Base-by-base conservation (phyloP, 2,113 vertebrate genomes). In the Sitta europaea region DNA sequence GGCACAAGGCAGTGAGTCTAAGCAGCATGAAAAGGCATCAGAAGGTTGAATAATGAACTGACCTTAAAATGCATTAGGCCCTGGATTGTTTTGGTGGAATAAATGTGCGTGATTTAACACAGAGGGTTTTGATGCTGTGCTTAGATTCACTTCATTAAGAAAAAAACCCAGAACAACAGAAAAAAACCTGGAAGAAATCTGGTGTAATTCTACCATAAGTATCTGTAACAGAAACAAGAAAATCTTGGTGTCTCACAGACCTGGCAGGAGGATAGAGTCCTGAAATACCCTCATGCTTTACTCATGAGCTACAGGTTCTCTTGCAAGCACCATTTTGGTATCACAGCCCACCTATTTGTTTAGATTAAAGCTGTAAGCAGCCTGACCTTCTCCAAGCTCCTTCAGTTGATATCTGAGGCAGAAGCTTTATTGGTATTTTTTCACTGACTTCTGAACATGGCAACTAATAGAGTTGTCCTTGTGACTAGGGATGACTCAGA, bases 21-120 rank as follows among this genome's bases (percentile, higher is more conserved):
- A 92, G 67, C 72, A 95, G 54, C 59, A 43, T 92, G 87, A 95
- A 97, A 97, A 94, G 83, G 58, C 70, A 93, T 73, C 31, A 50
- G 86, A 89, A 96, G 93, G 58, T 81, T 92, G 88, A 97, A 94
- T 86, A 96, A 82, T 45, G 67, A 94, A 92, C 55, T 84, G 27
- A 14, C 79, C 55, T 86, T 87, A 78, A 81, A 86, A 92, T 87
- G 53, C 38, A 57, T 87, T 92, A 45, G 54, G 45, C 19, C 19
- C 42, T 96, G 48, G 53, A 61, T 92, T 74, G 71, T 91, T 96
- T 97, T 95, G 63, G 63, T 70, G 79, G 94, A 91, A 78, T 57
- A 59, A 80, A 81, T 42, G 71, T 5, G 5, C 13, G 3, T 36
- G 76, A 54, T 72, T 79, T 79, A 82, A 62, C 15, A 54, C 16